phyloP scores from a whole-genome alignment of 2,888 invertebrate species.

The Catocala nupta region DNA sequence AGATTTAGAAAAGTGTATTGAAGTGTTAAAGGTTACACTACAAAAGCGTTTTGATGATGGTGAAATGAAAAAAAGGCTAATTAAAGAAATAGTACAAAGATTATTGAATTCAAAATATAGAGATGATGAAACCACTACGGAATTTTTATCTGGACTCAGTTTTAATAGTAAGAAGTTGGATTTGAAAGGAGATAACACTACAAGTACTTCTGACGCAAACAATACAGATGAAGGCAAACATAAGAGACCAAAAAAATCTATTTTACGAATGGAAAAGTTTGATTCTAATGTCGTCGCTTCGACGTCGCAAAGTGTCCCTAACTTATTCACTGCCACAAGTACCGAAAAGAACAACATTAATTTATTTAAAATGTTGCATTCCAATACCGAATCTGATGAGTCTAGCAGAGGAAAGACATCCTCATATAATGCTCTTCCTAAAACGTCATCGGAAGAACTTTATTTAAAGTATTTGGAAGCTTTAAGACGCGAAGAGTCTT shows the following conservation, averaged over 20 bases:
- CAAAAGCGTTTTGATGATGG: constrained; percentile 88
- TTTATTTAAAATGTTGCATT: constrained; percentile 55
- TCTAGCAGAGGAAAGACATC: constrained; percentile 71
- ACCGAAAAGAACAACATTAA: constrained; percentile 60
- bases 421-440: constrained; percentile 66
- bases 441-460: constrained; percentile 78
- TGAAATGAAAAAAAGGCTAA: constrained; percentile 88
- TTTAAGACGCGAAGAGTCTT: constrained; percentile 72
- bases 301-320: constrained; percentile 81
- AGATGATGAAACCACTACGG: constrained; percentile 85
- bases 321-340: constrained; percentile 66
- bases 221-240: constrained; percentile 62
- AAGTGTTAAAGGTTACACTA: constrained; percentile 87
- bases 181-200: constrained; percentile 59
- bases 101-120: constrained; percentile 87
- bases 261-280: constrained; percentile 75
- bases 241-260: constrained; percentile 76
- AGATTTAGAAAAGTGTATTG: constrained; percentile 89
- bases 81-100: constrained; percentile 89
- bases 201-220: constrained; percentile 77
- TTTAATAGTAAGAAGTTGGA: constrained; percentile 68
- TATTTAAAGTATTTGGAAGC: constrained; percentile 79
- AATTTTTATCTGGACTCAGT: constrained; percentile 81
- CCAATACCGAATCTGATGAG: constrained; percentile 74
- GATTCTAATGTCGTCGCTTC: constrained; percentile 73